Percentiles rank a stretch among this genome's conserved stretches.
Evolutionary conservation across 2,888 invertebrate species (phyloP).

Genomic region (Nebria brevicollis): DNA sequence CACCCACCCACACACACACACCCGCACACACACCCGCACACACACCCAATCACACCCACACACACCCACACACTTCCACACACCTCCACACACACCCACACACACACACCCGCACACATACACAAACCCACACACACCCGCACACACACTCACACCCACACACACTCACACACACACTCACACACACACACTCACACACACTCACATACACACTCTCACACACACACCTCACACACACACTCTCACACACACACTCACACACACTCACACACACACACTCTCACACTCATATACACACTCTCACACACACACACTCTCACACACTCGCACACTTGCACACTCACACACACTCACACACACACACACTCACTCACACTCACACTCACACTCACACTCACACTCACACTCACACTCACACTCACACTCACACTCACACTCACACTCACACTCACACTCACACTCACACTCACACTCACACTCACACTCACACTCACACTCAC

Average conservation of each 20-base stretch:
- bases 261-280: slow-evolving; percentile 6
- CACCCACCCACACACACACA: too few relatives aligned
- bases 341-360: neutral
- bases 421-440: neutral
- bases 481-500: slow-evolving; percentile 8
- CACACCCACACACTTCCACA: too few relatives aligned
- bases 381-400: neutral
- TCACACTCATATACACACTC: neutral
- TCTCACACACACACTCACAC: neutral
- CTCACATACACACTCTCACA: neutral
- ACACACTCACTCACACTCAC: neutral
- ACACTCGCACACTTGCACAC: neutral
- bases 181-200: slow-evolving; percentile 5
- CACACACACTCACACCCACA: too few relatives aligned
- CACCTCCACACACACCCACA: too few relatives aligned
- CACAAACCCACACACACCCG: too few relatives aligned
- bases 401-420: slow-evolving; percentile 6
- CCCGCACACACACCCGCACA: neutral
- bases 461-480: neutral
- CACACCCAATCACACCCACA: too few relatives aligned
- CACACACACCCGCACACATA: too few relatives aligned
- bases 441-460: neutral
- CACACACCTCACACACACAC: neutral
- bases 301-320: neutral
- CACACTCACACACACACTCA: neutral